Base-by-base conservation (phyloP, 2,797 vertebrate genomes). In the Pseudopleuronectes americanus region DNA sequence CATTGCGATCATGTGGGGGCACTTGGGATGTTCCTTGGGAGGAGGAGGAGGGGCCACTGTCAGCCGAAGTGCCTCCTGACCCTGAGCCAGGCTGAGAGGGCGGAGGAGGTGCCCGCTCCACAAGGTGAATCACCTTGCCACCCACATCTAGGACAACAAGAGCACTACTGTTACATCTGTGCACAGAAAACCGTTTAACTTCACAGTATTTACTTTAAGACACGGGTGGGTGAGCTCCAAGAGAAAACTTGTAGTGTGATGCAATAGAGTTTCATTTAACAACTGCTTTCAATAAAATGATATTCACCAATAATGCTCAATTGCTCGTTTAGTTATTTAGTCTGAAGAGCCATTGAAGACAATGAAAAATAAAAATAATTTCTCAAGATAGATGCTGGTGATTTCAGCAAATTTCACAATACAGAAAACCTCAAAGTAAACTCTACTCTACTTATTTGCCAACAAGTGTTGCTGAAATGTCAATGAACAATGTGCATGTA, bases 121-220 rank as follows among this genome's bases (percentile, higher is more conserved):
- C 97, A 7, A 98, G 91, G 75, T 98, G 97, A 74, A 98, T 98
- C 68, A 98, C 97, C 75, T 97, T 98, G 22, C 96, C 96, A 58
- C 95, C 96, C 51, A 98, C 97, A 91, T 97, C 97, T 98, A 72
- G 2, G 16, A 64, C 3, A 68, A 48, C 4, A 73, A 61, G 4
- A 68, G 16, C 55, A 36, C 8, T 2, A 22, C 0, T 0, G 52
- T 54, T 19, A 68, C 21, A 64, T 24, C 4, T 21, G 22, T 45
- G 33, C 26, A 24, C 43, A 10, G 22, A 22, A 21, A 4, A 36
- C 17, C 3, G 38, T 41, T 41, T 41, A 41, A 41, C 38, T 14
- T 41, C 13, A 13, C 36, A 41, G 28, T 14, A 41, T 41, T 41
- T 41, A 12, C 14, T 41, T 41, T 41, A 8, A 41, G 38, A 41